These are phyloP conservation scores for Scaptomyza polygonia DNA, from an alignment of 2,888 invertebrate genomes.

Conservation along the genomic window DNA sequence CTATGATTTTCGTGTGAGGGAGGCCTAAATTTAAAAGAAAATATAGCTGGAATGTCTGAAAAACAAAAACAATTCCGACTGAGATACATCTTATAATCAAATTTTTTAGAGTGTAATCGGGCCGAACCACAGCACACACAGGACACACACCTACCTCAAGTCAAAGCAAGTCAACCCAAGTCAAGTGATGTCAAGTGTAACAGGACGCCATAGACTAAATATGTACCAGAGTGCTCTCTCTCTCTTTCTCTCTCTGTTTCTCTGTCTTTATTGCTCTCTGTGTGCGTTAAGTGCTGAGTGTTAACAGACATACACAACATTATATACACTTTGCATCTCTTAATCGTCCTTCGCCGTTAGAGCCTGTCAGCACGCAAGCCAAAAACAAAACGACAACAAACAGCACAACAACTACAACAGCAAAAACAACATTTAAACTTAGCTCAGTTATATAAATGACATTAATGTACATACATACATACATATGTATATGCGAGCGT, in stretches of 20 bases:
- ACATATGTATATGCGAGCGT: neutral
- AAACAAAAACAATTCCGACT: neutral
- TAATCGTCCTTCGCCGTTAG: slow-evolving; percentile 66
- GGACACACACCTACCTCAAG: slow-evolving; percentile 54
- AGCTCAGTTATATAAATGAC: neutral
- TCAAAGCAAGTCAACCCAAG: slow-evolving; percentile 33
- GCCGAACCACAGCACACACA: slow-evolving; percentile 17
- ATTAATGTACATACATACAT: too few species aligned
- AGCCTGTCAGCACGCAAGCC: slow-evolving; percentile 41
- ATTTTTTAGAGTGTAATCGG: neutral
- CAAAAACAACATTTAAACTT: slow-evolving; percentile 8
- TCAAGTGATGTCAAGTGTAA: slow-evolving; percentile 69
- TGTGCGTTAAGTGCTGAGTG: slow-evolving; percentile 51
- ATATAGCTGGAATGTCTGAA: too few species aligned
- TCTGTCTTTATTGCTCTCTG: neutral
- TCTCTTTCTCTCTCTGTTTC: neutral
- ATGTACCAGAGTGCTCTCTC: slow-evolving; percentile 4
- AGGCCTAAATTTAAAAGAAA: too few species aligned
- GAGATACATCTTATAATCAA: neutral
- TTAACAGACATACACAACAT: slow-evolving; percentile 65
- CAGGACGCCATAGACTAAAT: slow-evolving; percentile 42
- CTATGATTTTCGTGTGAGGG: too few species aligned
- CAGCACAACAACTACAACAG: neutral
- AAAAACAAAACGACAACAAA: slow-evolving; percentile 11
- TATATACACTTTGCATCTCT: slow-evolving; percentile 77